Percentiles rank a stretch among this genome's conserved stretches.
phyloP scores from a whole-genome alignment of 2,888 invertebrate genomes.

The Pegoplata infirma region DNA sequence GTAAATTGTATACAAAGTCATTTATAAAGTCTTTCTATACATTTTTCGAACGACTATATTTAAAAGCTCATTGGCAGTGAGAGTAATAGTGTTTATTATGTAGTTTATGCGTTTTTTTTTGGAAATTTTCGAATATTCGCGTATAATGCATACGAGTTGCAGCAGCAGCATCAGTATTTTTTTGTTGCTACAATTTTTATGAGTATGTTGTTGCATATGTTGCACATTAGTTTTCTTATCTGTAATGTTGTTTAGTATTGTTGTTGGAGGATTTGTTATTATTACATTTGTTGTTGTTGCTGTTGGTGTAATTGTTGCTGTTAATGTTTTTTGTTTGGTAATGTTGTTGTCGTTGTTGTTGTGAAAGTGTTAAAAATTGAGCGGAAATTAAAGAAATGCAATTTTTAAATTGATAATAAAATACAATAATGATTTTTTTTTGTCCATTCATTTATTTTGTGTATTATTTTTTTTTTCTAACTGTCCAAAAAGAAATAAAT shows the following conservation, averaged over 20 bases:
- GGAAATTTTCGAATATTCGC: not conserved
- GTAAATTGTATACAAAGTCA: conserved; percentile 42
- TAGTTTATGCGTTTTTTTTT: conserved; percentile 54
- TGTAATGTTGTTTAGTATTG: conserved; percentile 56
- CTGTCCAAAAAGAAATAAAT: conserved; percentile 51
- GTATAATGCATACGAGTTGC: not conserved
- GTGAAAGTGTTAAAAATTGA: conserved; percentile 69
- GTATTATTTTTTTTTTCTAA: conserved; percentile 15
- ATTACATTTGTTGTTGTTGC: conserved; percentile 31
- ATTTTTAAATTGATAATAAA: conserved; percentile 64
- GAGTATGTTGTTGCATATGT: conserved; percentile 60
- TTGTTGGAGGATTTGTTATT: conserved; percentile 56
- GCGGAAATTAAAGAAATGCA: conserved; percentile 66
- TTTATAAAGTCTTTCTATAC: conserved; percentile 44
- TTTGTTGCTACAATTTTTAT: conserved; percentile 10
- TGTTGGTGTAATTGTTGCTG: conserved; percentile 11
- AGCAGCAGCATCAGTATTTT: not conserved
- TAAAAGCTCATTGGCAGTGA: conserved; percentile 51
- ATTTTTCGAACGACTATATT: conserved; percentile 34
- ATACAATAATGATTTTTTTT: conserved; percentile 49
- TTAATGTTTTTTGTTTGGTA: conserved; percentile 42
- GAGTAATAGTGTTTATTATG: conserved; percentile 57
- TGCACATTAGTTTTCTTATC: conserved; percentile 63
- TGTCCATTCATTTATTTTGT: too few relatives aligned
- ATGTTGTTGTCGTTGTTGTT: conserved; percentile 43